Conservation (phyloP, 2,888 invertebrate species). For the Odontothrips loti region DNA sequence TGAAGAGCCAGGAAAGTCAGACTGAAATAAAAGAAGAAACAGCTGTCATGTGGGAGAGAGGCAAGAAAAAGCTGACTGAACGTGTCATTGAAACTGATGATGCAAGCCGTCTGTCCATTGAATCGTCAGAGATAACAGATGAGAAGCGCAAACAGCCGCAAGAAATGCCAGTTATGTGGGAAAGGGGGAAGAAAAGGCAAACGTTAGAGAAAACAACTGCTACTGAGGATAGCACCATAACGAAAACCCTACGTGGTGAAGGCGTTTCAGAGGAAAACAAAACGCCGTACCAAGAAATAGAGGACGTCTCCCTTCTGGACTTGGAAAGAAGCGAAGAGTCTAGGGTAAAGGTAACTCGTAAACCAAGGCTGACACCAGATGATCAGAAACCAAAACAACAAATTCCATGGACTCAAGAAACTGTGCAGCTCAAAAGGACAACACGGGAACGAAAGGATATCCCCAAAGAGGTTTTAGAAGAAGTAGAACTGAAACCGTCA, state of each 20-base stretch:
- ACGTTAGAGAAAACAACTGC: conserved; percentile 32
- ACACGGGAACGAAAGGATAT: conserved; percentile 35
- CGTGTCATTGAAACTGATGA: neutral
- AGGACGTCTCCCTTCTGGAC: conserved; percentile 31
- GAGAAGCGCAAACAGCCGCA: neutral
- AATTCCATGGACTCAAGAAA: conserved; percentile 34
- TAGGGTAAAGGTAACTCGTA: neutral
- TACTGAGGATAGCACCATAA: neutral
- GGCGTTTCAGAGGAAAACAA: conserved; percentile 27
- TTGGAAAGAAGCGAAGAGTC: conserved; percentile 35
- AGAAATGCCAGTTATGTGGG: conserved; percentile 3
- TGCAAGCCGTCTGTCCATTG: neutral
- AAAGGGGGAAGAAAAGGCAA: conserved; percentile 31
- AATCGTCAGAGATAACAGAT: neutral
- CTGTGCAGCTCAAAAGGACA: conserved; percentile 30
- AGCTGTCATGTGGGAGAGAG: neutral
- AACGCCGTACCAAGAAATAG: conserved; percentile 30
- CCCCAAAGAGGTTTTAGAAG: conserved; percentile 43
- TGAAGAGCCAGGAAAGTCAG: neutral
- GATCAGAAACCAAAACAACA: conserved; percentile 28
- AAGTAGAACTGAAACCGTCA: conserved; percentile 41
- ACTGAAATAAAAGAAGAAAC: neutral
- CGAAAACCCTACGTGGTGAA: conserved; percentile 17
- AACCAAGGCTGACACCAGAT: conserved; percentile 32
- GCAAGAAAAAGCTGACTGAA: neutral